These are phyloP conservation scores for Mustela lutreola DNA, from an alignment of 2,113 vertebrate genomes.

Conservation along the genomic window DNA sequence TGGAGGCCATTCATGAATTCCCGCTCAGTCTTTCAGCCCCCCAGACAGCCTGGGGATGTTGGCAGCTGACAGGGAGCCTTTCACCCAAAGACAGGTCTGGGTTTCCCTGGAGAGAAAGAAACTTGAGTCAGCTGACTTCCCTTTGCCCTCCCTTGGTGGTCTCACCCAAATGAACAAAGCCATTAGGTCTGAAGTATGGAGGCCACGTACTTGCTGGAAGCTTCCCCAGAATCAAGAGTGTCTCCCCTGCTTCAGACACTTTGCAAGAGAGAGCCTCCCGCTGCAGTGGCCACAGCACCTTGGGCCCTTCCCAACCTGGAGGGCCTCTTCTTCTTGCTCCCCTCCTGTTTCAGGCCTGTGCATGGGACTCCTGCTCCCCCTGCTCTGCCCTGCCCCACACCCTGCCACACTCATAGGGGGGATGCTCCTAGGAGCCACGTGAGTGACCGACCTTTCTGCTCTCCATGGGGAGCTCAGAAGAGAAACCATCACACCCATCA, in stretches of 20 bases:
- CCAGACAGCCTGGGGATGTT: not conserved
- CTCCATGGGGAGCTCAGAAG: not conserved
- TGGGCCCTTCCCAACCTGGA: not conserved
- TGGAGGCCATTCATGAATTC: not conserved
- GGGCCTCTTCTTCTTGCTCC: not conserved
- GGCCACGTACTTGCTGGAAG: no score
- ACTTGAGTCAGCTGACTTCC: constrained; percentile 56
- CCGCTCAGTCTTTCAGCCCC: not conserved
- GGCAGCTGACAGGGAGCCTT: constrained; percentile 49
- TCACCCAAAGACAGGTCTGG: not conserved
- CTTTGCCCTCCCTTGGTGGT: not conserved
- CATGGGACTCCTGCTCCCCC: not conserved
- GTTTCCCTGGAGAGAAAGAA: constrained; percentile 70
- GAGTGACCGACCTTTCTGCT: not conserved
- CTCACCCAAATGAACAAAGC: not conserved
- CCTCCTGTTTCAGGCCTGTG: not conserved
- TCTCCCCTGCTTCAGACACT: not conserved
- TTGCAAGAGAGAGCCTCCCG: not conserved
- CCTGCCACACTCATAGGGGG: not conserved
- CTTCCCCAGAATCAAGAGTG: not conserved
- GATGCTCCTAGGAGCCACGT: not conserved
- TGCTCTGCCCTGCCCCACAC: not conserved
- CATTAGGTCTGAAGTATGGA: no score
- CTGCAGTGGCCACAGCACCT: no score
- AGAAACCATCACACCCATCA: not conserved